Evolutionary conservation across 2,888 invertebrate species (phyloP).

Genomic region (Formica aserva): DNA sequence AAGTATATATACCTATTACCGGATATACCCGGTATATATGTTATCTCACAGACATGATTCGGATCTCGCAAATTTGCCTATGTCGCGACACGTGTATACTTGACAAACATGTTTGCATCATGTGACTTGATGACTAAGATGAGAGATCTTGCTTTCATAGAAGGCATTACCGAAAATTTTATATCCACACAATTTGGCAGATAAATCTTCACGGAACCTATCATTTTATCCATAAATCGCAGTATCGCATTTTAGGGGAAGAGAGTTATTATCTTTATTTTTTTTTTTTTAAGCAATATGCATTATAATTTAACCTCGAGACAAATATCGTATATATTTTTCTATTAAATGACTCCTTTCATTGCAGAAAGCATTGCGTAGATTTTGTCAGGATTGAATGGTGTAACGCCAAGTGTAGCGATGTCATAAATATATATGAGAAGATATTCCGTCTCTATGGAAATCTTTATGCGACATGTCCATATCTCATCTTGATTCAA

Average conservation of each 20-base stretch:
- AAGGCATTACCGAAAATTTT: conserved; percentile 17
- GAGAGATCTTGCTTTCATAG: neutral
- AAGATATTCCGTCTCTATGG: neutral
- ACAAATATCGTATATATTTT: neutral
- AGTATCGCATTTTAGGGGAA: neutral
- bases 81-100: conserved; percentile 29
- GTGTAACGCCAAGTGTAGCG: neutral
- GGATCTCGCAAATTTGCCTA: conserved; percentile 5
- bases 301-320: neutral
- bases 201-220: neutral
- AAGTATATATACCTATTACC: neutral
- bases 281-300: neutral
- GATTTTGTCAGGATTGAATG: neutral
- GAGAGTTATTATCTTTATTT: neutral
- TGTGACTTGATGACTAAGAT: conserved; percentile 1
- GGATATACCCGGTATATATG: conserved; percentile 6
- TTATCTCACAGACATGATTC: conserved; percentile 41
- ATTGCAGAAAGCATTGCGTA: neutral
- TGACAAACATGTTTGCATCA: conserved; percentile 44
- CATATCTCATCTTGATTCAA: neutral
- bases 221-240: neutral
- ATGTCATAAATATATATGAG: neutral
- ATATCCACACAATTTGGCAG: neutral
- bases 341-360: neutral
- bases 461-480: neutral